These are phyloP conservation scores for Boloria selene DNA, from an alignment of 2,888 invertebrate genomes.

Conservation along the genomic window DNA sequence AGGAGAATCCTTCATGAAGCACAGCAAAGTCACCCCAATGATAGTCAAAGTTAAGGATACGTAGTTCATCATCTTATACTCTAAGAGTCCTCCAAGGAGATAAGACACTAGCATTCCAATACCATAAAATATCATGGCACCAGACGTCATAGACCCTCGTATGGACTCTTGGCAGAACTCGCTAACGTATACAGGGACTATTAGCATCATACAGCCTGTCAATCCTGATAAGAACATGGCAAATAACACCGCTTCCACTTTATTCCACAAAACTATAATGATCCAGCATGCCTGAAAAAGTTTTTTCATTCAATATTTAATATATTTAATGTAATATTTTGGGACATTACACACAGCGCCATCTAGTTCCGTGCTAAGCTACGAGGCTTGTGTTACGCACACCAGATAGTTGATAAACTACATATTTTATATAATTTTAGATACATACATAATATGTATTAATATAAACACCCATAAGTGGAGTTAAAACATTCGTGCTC, in stretches of 20 bases:
- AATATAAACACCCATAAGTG: no score
- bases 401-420: no score
- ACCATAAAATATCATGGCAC: constrained; percentile 55
- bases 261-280: constrained; percentile 48
- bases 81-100: constrained; percentile 56
- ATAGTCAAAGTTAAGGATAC: constrained; percentile 50
- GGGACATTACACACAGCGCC: no score
- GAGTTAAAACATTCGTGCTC: no score
- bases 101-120: constrained; percentile 64
- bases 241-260: constrained; percentile 56
- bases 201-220: constrained; percentile 51
- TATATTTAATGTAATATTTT: no score
- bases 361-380: no score
- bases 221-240: constrained; percentile 61
- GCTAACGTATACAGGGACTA: constrained; percentile 57
- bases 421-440: no score
- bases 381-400: no score
- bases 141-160: constrained; percentile 61
- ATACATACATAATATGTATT: no score
- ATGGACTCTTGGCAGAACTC: constrained; percentile 67
- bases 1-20: constrained; percentile 60
- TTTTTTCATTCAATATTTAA: no score
- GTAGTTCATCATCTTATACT: constrained; percentile 58
- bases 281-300: constrained; percentile 48
- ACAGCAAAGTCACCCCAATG: constrained; percentile 46